Base-by-base conservation (phyloP, 2,113 vertebrate genomes). In the Atractosteus spatula region DNA sequence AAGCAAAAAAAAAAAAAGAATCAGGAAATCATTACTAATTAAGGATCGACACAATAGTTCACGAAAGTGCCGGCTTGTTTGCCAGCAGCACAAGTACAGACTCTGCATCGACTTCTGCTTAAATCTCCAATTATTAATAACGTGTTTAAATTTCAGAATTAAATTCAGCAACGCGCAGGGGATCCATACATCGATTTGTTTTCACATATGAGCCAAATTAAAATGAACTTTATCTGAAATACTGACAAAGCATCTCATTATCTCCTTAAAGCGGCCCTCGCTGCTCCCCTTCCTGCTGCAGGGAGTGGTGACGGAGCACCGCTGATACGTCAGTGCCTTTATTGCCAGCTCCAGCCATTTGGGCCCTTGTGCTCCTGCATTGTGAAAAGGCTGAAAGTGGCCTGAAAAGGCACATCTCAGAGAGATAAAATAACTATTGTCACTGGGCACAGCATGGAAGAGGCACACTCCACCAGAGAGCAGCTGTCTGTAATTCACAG, bases 401-500 rank as follows among this genome's bases (percentile, higher is more conserved):
- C 85, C 85, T 47, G 78, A 87, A 84, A 90, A 87, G 88, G 88
- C 84, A 88, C 80, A 85, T 92, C 90, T 91, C 88, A 87, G 82
- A 88, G 88, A 86, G 88, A 89, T 82, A 86, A 93, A 93, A 90
- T 91, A 89, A 89, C 91, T 91, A 88, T 92, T 93, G 90, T 93
- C 90, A 87, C 76, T 2, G 88, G 86, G 88, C 92, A 82, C 92
- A 92, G 91, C 91, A 93, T 89, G 91, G 12, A 10, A 84, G 88
- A 90, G 87, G 77, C 83, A 86, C 7, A 54, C 71, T 8, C 83
- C 87, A 90, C 87, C 91, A 86, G 81, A 86, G 88, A 93, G 92
- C 93, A 94, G 91, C 90, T 93, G 91, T 86, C 77, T 92, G 89
- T 87, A 91, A 91, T 91, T 93, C 91, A 92, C 90, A 87, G 88